These are phyloP conservation scores for Idaea aversata DNA, from an alignment of 2,888 invertebrate species.

Conservation along the genomic window DNA sequence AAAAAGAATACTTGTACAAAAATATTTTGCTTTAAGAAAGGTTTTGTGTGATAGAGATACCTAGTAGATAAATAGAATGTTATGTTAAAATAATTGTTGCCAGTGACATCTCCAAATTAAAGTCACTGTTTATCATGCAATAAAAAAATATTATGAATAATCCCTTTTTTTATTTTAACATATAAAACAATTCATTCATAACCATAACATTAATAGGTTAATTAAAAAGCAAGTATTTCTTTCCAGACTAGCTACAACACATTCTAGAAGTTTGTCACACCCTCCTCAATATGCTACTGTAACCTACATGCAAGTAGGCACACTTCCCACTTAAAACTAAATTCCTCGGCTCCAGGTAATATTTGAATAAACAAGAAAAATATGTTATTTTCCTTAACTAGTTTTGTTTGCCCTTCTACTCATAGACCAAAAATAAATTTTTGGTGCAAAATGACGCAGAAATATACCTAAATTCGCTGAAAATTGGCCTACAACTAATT, in stretches of 20 bases:
- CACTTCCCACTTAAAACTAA: no score
- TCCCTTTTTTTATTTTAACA: constrained; percentile 21
- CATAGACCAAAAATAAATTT: constrained; percentile 91
- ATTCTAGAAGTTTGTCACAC: no score
- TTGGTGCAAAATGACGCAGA: constrained; percentile 86
- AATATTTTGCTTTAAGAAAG: constrained; percentile 65
- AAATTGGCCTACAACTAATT: constrained; percentile 86
- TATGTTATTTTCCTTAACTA: not conserved
- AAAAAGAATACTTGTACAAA: constrained; percentile 67
- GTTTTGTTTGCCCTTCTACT: constrained; percentile 79
- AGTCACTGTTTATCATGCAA: constrained; percentile 55
- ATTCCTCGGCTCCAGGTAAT: not conserved
- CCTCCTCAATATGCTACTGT: no score
- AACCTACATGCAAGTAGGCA: no score
- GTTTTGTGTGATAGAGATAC: constrained; percentile 52
- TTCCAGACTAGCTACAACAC: no score
- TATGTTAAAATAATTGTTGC: constrained; percentile 48
- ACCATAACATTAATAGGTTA: constrained; percentile 12
- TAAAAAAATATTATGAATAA: constrained; percentile 41
- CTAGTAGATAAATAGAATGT: constrained; percentile 47
- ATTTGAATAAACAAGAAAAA: not conserved
- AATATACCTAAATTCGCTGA: constrained; percentile 85
- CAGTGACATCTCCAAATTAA: constrained; percentile 40
- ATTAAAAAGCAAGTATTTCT: no score
- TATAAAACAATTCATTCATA: constrained; percentile 15